Evolutionary conservation across 1,140 invertebrate genomes (phyloP).

Genomic region (Ectropis grisescens): DNA sequence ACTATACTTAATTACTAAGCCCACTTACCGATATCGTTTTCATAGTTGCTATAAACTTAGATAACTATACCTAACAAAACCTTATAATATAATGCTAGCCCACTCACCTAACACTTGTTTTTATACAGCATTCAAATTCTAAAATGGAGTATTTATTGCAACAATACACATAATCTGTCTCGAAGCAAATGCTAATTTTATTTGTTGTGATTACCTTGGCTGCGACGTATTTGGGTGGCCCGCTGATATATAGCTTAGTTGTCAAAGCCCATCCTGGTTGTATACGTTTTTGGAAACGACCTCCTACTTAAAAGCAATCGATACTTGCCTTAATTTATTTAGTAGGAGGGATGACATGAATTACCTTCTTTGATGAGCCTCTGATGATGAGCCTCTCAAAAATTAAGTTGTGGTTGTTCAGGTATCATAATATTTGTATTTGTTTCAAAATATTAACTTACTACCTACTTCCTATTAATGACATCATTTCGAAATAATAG

Average conservation of each 20-base stretch:
- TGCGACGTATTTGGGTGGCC: slow-evolving; percentile 35
- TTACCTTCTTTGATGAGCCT: too few species aligned
- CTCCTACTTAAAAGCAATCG: not conserved
- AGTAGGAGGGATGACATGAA: too few species aligned
- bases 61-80: slow-evolving; percentile 8
- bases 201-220: slow-evolving; percentile 46
- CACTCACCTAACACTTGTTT: slow-evolving; percentile 31
- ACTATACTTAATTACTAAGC: not conserved
- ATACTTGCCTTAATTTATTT: too few species aligned
- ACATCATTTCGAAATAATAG: too few species aligned
- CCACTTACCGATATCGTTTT: slow-evolving; percentile 40
- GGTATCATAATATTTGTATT: too few species aligned
- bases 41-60: slow-evolving; percentile 25
- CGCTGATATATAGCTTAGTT: slow-evolving; percentile 19
- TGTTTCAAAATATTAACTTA: too few species aligned
- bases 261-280: slow-evolving; percentile 9
- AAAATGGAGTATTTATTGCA: slow-evolving; percentile 52
- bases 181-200: slow-evolving; percentile 51
- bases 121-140: slow-evolving; percentile 48
- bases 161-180: slow-evolving; percentile 34
- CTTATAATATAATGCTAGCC: slow-evolving; percentile 36
- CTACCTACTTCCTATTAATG: too few species aligned
- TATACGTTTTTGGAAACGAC: too few species aligned
- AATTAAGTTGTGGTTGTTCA: too few species aligned
- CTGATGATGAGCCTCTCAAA: too few species aligned